Conservation (phyloP, 2,797 vertebrate species). For the Chaetophractus vellerosus region DNA sequence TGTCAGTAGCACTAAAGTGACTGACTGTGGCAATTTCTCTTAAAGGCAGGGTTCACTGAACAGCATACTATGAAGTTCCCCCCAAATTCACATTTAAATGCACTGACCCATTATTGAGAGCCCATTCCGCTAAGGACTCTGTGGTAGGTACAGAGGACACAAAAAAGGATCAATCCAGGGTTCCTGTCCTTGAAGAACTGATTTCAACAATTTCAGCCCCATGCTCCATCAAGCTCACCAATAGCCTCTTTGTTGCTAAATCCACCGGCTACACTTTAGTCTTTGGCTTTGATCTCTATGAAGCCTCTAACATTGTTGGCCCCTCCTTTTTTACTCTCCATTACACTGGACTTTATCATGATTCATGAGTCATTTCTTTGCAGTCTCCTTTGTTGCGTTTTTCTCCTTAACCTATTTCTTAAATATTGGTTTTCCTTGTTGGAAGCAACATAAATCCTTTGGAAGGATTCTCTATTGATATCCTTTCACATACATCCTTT, state of each 20-base stretch:
- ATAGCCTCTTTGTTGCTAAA: background rate
- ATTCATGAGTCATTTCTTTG: background rate
- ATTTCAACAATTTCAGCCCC: background rate
- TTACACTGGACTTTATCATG: background rate
- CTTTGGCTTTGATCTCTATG: background rate
- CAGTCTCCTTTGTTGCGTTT: background rate
- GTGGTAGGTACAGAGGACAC: background rate
- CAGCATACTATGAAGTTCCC: too few species aligned
- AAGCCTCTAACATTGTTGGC: background rate
- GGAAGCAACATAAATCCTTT: background rate
- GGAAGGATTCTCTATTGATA: background rate
- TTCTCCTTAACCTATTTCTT: background rate
- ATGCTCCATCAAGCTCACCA: background rate
- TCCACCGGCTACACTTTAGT: background rate
- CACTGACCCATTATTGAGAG: background rate
- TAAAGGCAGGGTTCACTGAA: background rate
- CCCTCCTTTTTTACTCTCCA: background rate
- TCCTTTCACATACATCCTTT: background rate
- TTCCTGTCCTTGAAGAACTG: background rate
- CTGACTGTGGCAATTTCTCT: background rate
- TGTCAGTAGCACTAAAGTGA: background rate
- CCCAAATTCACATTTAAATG: background rate
- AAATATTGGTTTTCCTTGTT: background rate
- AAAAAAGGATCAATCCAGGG: background rate
- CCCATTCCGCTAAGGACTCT: background rate